Percentiles rank a stretch among this genome's conserved stretches.
Conservation (phyloP, 2,797 vertebrate genomes). For the Potorous gilbertii region DNA sequence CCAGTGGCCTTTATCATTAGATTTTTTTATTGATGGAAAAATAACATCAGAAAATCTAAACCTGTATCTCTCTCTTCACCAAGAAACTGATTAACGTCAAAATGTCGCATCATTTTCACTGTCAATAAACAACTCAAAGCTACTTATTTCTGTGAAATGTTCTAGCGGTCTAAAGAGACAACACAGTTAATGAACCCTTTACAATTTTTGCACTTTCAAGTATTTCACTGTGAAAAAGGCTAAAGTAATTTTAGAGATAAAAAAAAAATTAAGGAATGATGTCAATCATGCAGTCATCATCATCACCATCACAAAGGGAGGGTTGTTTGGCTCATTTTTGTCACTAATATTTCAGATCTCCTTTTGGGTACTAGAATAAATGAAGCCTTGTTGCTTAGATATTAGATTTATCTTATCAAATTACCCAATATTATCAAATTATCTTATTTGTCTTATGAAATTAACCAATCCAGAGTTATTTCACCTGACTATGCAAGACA, state of each 20-base stretch:
- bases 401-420: constrained; percentile 24
- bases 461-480: constrained; percentile 44
- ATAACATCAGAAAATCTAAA: constrained; percentile 60
- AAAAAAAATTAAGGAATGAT: constrained; percentile 1
- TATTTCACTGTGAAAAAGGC: background rate
- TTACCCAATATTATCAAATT: constrained; percentile 41
- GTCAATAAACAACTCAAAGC: constrained; percentile 58
- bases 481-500: constrained; percentile 37
- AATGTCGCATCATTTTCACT: constrained; percentile 59
- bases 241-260: constrained; percentile 52
- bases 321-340: background rate
- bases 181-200: constrained; percentile 61
- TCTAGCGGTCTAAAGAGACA: constrained; percentile 57
- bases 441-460: constrained; percentile 39
- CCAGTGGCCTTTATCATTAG: constrained; percentile 57
- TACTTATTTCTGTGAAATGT: constrained; percentile 65
- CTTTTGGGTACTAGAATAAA: constrained; percentile 13
- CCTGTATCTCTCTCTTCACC: constrained; percentile 13
- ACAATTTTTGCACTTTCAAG: constrained; percentile 29
- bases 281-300: background rate
- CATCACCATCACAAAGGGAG: background rate
- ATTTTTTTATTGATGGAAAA: constrained; percentile 40
- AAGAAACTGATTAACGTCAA: constrained; percentile 71
- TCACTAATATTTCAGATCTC: constrained; percentile 48
- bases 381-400: constrained; percentile 18